Percentiles rank a stretch among this genome's conserved stretches.
Evolutionary conservation across 2,888 invertebrate species (phyloP).

Genomic region (Capitulum mitella): DNA sequence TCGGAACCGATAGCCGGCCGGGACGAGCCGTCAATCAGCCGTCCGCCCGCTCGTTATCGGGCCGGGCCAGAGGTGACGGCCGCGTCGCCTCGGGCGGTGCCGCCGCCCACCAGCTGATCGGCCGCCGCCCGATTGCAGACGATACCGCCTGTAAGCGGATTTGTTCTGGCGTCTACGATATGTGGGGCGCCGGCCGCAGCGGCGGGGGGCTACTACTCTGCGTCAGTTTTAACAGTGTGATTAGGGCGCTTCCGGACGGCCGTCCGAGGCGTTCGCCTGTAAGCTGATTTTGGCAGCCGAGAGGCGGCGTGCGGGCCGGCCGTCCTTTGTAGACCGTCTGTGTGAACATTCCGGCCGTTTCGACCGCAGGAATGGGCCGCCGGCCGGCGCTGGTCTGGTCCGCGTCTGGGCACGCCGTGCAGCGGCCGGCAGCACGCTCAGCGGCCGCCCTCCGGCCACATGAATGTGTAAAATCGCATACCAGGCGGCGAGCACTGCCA

Average conservation of each 20-base stretch:
- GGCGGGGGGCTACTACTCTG: neutral
- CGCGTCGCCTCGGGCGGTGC: neutral
- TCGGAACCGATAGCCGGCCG: neutral
- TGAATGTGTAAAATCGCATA: no score
- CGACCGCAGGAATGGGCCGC: neutral
- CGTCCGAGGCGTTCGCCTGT: neutral
- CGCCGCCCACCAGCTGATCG: neutral
- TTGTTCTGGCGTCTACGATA: neutral
- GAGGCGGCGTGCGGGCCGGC: neutral
- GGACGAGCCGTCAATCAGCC: constrained; percentile 13
- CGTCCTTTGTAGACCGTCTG: neutral
- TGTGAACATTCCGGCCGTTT: neutral
- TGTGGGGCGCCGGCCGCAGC: neutral
- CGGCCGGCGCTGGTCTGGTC: no score
- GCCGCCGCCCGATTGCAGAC: neutral
- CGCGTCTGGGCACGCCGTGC: no score
- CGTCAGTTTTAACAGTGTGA: no score
- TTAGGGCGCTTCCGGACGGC: no score
- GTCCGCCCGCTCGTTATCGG: neutral
- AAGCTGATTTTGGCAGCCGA: neutral
- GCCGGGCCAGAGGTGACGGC: neutral
- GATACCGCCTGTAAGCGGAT: neutral
- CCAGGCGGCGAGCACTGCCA: no score
- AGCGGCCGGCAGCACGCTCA: no score
- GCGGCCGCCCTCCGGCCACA: no score